Base-by-base conservation (phyloP, 2,888 invertebrate species). In the Frankliniella intonsa region DNA sequence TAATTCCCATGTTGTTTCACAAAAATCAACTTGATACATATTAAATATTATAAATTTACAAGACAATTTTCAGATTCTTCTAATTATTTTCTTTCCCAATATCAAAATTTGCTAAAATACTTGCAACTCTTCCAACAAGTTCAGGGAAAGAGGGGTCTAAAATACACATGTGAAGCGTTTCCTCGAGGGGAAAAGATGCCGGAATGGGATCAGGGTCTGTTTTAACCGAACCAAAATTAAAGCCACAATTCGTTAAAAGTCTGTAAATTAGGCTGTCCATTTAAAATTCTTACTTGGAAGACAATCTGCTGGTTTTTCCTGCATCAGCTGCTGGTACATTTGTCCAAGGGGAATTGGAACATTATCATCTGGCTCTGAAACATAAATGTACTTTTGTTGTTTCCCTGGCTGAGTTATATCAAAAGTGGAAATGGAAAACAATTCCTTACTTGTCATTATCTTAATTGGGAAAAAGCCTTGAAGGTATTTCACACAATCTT, bases 91-190 rank as follows among this genome's bases (percentile, higher is more conserved):
- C 50, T 19, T n/a, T 22, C 50, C 17, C 51, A 19, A 10, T 9
- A 50, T 82, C 27, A 49, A 51, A 80, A 17, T 83, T 49, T 17
- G 83, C 62, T 11, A 84, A 50, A 12, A 84, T 82, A 49, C 22
- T 12, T 55, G 83, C 84, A 80, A 85, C 81, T 82, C 83, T 55
- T 11, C 80, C 81, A 8, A 85, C 85, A 17, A 85, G 82, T 14
- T 80, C 62, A 8, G 84, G 84, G 80, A 85, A 85, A 19, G 84
- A 82, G 22, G 84, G 84, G 80, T 85, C 85, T 49, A 85, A 80
- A 79, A 85, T 84, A 62, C 85, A 85, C 19, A 84, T 69, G 51
- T 83, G 82, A 2, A 85, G 76, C 9, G 84, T 83, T 50, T 84
- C 83, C 49, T 85, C 85, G 17, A 85, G 81, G 0, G 84, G 84